A percentile compares a stretch with the other conserved stretches of the same genome.
phyloP scores from a whole-genome alignment of 2,888 invertebrate genomes.

The Chironomus riparius region DNA sequence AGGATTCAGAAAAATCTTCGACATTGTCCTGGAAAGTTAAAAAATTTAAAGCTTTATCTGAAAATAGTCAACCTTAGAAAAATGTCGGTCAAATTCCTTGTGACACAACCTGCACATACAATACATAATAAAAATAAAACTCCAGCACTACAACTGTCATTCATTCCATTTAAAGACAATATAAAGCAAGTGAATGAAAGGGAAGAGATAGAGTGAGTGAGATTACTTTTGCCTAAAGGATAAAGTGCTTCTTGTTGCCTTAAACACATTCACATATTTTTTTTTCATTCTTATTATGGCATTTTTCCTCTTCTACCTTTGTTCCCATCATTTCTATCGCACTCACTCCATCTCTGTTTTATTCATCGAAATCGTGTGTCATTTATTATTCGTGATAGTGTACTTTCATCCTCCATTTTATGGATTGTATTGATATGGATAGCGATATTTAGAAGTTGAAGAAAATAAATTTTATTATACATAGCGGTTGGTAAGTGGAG shows the following conservation, averaged over 20 bases:
- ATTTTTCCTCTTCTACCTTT: not conserved
- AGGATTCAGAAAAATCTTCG: too few relatives aligned
- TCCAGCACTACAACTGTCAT: slow-evolving; percentile 16
- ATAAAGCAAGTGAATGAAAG: not conserved
- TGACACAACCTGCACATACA: not conserved
- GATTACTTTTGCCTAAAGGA: not conserved
- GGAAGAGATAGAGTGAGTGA: not conserved
- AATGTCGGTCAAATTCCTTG: not conserved
- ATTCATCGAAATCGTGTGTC: not conserved
- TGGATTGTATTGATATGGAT: not conserved
- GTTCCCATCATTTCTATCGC: not conserved
- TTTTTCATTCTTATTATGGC: not conserved
- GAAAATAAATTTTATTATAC: not conserved
- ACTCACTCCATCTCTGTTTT: not conserved
- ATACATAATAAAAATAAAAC: not conserved
- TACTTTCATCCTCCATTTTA: not conserved
- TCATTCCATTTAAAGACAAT: slow-evolving; percentile 11
- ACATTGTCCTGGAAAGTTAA: too few relatives aligned
- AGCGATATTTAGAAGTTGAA: not conserved
- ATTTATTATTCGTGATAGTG: not conserved
- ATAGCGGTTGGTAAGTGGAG: not conserved
- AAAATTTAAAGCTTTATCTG: too few relatives aligned
- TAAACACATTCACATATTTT: too few relatives aligned
- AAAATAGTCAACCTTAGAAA: not conserved
- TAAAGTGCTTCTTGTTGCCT: not conserved